Conservation (phyloP, 2,113 vertebrate species). For the Amphiprion percula region DNA sequence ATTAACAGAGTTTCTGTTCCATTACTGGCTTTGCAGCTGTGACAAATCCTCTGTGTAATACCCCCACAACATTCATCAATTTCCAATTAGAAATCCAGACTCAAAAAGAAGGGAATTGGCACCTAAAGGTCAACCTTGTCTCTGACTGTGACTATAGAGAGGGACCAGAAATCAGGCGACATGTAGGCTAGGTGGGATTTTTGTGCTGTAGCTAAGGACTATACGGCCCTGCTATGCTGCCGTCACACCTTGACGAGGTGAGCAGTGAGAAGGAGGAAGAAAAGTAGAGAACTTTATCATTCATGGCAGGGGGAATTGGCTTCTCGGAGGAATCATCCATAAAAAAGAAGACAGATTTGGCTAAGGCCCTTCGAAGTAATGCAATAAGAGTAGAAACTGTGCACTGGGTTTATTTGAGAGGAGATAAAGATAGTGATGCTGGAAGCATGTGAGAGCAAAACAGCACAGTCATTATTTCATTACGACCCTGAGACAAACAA, state of each 20-base stretch:
- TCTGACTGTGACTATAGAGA: slow-evolving; percentile 18
- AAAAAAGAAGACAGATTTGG: slow-evolving; percentile 35
- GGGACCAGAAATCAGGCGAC: neutral
- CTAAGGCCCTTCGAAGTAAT: slow-evolving; percentile 17
- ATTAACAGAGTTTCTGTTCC: slow-evolving; percentile 33
- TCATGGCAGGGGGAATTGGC: slow-evolving; percentile 45
- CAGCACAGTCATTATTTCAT: slow-evolving; percentile 14
- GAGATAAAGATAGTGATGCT: slow-evolving; percentile 9
- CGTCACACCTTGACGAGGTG: slow-evolving; percentile 44
- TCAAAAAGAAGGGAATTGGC: slow-evolving; percentile 29
- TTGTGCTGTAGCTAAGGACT: slow-evolving; percentile 11
- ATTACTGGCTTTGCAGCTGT: slow-evolving; percentile 31
- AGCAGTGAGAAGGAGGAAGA: slow-evolving; percentile 24
- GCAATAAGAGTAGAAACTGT: slow-evolving; percentile 26
- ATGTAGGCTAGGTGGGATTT: neutral
- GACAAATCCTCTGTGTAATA: slow-evolving; percentile 56
- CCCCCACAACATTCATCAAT: slow-evolving; percentile 55
- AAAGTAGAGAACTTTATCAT: slow-evolving; percentile 55
- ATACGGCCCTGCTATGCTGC: slow-evolving; percentile 10
- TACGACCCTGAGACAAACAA: slow-evolving; percentile 15
- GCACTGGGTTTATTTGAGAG: neutral
- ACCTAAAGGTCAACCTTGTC: slow-evolving; percentile 45
- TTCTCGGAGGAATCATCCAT: slow-evolving; percentile 50
- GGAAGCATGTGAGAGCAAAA: slow-evolving; percentile 14
- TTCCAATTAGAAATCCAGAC: slow-evolving; percentile 62